Percentiles rank a stretch among this genome's conserved stretches.
Conservation (phyloP, 1,140 invertebrate genomes). For the Amyelois transitella region DNA sequence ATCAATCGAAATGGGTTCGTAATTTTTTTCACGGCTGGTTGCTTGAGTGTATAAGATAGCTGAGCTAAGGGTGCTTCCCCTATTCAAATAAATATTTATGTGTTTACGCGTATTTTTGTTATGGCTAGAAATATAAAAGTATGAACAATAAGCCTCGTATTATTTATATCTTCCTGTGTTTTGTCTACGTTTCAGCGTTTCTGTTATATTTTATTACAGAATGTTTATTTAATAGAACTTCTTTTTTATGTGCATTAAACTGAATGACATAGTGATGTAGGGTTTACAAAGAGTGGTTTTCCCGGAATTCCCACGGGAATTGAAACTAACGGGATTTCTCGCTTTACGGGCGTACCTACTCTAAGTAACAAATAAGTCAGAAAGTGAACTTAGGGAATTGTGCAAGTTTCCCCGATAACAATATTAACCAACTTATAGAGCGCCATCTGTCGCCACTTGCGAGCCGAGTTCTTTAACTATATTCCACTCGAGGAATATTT, state of each 20-base stretch:
- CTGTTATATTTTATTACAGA: too few species aligned
- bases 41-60: background rate
- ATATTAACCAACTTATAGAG: background rate
- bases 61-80: background rate
- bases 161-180: background rate
- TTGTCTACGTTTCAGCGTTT: background rate
- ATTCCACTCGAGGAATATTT: background rate
- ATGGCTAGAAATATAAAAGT: background rate
- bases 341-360: too few species aligned
- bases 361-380: too few species aligned
- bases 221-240: too few species aligned
- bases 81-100: background rate
- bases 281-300: background rate
- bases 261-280: too few species aligned
- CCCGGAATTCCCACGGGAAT: background rate
- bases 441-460: slow-evolving; percentile 18
- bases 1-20: background rate
- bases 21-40: background rate
- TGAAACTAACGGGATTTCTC: too few species aligned
- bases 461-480: slow-evolving; percentile 8
- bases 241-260: too few species aligned
- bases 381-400: too few species aligned
- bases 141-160: background rate
- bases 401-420: background rate
- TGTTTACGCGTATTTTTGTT: background rate